These are phyloP conservation scores for Hiodon tergisus DNA, from an alignment of 2,113 vertebrate species.

Conservation along the genomic window DNA sequence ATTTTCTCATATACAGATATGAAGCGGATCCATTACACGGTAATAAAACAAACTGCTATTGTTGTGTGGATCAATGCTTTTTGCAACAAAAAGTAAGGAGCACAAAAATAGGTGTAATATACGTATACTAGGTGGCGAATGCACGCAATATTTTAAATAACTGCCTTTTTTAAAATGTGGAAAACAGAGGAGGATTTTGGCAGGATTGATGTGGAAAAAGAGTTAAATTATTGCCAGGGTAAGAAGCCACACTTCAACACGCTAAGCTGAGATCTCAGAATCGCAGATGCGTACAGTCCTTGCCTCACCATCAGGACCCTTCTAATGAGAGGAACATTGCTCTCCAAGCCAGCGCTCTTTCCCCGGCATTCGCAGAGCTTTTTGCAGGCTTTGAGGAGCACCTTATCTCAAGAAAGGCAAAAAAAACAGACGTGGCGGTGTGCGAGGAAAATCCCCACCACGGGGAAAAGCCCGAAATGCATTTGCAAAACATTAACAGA, in stretches of 20 bases:
- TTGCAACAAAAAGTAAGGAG: not conserved
- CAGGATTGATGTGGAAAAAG: not conserved
- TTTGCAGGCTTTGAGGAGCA: not conserved
- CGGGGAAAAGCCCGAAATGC: not conserved
- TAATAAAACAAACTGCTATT: not conserved
- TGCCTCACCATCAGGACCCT: not conserved
- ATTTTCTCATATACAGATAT: conserved; percentile 7
- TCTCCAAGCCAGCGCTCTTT: not conserved
- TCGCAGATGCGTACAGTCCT: not conserved
- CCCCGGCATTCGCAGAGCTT: not conserved
- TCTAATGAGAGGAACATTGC: not conserved
- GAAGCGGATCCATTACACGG: conserved; percentile 6
- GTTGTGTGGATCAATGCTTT: conserved; percentile 1
- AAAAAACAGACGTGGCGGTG: not conserved
- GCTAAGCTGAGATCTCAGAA: too few species aligned
- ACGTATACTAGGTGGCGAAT: not conserved
- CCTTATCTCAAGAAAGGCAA: not conserved
- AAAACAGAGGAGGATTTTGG: not conserved
- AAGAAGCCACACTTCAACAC: too few species aligned
- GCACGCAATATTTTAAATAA: not conserved
- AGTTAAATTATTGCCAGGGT: not conserved
- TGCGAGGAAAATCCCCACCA: not conserved
- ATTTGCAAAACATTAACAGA: not conserved
- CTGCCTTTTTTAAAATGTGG: not conserved
- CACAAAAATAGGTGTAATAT: not conserved